phyloP scores from a whole-genome alignment of 2,797 vertebrate genomes.

The Gadopsis marmoratus region DNA sequence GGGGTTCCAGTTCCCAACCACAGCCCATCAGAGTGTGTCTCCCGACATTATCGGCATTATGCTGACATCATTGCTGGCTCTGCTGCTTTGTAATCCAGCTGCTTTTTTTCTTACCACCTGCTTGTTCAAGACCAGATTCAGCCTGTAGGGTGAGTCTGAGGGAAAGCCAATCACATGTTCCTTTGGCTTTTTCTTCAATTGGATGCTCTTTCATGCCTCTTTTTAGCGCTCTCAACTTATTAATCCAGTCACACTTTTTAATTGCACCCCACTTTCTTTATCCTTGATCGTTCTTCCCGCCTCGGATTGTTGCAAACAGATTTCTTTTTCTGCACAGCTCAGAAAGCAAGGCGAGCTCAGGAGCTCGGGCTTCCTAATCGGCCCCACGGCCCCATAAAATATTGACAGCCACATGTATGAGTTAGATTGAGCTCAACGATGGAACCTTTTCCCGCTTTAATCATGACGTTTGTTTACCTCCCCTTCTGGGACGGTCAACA shows the following conservation, averaged over 20 bases:
- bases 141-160: slow-evolving; percentile 38
- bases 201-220: slow-evolving; percentile 55
- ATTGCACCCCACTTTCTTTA: slow-evolving; percentile 46
- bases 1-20: slow-evolving; percentile 50
- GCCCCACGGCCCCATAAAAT: slow-evolving; percentile 54
- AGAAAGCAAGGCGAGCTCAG: slow-evolving; percentile 6
- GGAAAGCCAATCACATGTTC: slow-evolving; percentile 49
- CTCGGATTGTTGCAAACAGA: slow-evolving; percentile 11
- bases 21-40: slow-evolving; percentile 57
- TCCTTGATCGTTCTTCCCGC: slow-evolving; percentile 35
- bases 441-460: slow-evolving; percentile 43
- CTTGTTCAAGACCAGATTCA: slow-evolving; percentile 43
- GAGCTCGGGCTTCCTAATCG: slow-evolving; percentile 41
- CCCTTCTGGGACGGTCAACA: slow-evolving; percentile 30
- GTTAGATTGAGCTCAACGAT: slow-evolving; percentile 11
- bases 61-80: slow-evolving; percentile 54
- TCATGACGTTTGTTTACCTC: slow-evolving; percentile 6
- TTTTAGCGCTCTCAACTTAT: slow-evolving; percentile 60
- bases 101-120: slow-evolving; percentile 29
- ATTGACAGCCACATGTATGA: slow-evolving; percentile 43
- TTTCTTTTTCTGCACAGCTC: slow-evolving; percentile 25
- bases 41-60: slow-evolving; percentile 55
- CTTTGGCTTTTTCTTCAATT: slow-evolving; percentile 50
- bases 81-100: slow-evolving; percentile 55
- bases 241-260: slow-evolving; percentile 66